phyloP scores from a whole-genome alignment of 2,113 vertebrate genomes.

The Ammospiza nelsoni region DNA sequence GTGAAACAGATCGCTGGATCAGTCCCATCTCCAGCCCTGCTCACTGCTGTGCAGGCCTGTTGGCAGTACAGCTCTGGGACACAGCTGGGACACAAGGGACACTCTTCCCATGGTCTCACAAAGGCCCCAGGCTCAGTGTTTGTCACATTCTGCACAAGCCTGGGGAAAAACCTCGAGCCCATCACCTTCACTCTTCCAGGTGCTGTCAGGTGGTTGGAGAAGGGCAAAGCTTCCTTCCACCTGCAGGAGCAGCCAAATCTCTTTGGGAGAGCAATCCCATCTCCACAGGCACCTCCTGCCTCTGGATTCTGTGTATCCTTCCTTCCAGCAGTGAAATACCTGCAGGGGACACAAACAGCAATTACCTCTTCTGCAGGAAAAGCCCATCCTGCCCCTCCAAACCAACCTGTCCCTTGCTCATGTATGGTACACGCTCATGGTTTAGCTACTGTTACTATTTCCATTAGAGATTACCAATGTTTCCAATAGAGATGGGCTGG shows the following conservation, averaged over 20 bases:
- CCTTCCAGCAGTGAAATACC: not conserved
- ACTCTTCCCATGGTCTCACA: not conserved
- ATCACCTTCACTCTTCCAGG: not conserved
- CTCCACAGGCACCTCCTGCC: not conserved
- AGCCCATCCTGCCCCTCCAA: not conserved
- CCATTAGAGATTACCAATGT: not conserved
- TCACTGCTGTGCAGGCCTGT: not conserved
- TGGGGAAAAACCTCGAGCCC: not conserved
- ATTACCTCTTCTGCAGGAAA: not conserved
- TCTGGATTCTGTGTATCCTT: not conserved
- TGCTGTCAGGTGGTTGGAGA: not conserved
- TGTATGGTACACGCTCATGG: no score
- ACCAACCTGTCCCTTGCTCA: not conserved
- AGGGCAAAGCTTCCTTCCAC: not conserved
- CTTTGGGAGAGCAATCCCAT: not conserved
- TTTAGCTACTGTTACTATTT: not conserved
- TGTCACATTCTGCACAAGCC: not conserved
- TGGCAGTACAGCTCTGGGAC: not conserved
- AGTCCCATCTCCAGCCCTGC: not conserved
- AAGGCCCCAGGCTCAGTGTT: not conserved
- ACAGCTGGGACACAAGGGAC: not conserved
- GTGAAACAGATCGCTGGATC: not conserved
- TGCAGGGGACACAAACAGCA: not conserved
- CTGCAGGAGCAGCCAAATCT: not conserved
- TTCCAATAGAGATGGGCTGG: not conserved